Conservation (phyloP, 1,140 invertebrate species). For the Hermatobates lingyangjiaoensis region DNA sequence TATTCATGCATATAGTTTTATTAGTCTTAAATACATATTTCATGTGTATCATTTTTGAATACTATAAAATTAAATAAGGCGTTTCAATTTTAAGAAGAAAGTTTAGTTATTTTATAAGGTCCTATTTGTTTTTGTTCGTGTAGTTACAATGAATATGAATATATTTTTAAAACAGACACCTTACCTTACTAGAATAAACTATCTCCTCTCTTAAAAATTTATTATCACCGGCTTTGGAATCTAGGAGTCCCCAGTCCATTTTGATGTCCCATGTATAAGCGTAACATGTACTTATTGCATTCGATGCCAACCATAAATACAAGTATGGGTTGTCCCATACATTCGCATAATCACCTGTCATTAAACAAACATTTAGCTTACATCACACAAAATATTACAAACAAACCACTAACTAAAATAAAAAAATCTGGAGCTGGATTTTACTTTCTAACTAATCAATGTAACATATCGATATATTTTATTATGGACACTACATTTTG, state of each 20-base stretch:
- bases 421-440: no score
- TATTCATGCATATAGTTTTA: no score
- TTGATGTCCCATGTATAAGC: conserved; percentile 89
- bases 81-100: no score
- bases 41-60: no score
- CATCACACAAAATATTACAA: not conserved
- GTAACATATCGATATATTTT: no score
- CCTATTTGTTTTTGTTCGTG: not conserved
- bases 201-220: conserved; percentile 55
- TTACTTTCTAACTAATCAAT: no score
- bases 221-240: conserved; percentile 68
- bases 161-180: conserved; percentile 19
- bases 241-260: conserved; percentile 98
- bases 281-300: conserved; percentile 61
- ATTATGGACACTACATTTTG: no score
- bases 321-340: conserved; percentile 57
- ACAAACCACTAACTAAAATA: not conserved
- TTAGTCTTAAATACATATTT: no score
- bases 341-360: conserved; percentile 36
- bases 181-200: conserved; percentile 46
- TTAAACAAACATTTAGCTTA: not conserved
- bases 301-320: conserved; percentile 56
- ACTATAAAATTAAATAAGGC: no score
- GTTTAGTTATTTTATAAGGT: no score
- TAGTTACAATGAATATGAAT: conserved; percentile 1